A percentile compares a stretch with the other conserved stretches of the same genome.
phyloP scores from a whole-genome alignment of 2,113 vertebrate species.

The Pseudorhombus dupliciocellatus region DNA sequence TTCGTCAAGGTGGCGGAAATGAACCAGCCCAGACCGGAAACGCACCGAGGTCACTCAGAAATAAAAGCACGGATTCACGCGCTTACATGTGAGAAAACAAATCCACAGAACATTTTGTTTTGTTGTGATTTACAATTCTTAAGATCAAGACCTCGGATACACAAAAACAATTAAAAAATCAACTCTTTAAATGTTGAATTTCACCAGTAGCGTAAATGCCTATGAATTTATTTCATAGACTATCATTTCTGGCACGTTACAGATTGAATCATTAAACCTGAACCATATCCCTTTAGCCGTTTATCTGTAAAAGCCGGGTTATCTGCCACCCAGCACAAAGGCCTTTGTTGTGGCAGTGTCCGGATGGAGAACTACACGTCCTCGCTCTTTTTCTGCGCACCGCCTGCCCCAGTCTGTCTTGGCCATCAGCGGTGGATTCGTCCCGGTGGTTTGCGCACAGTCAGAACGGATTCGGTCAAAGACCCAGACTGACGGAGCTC shows the following conservation, averaged over 20 bases:
- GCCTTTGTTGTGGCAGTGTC: slow-evolving; percentile 23
- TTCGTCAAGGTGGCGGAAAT: neutral
- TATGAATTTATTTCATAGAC: too few species aligned
- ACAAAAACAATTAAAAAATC: too few species aligned
- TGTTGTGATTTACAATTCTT: too few species aligned
- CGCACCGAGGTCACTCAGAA: neutral
- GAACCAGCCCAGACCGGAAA: neutral
- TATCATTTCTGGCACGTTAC: too few species aligned
- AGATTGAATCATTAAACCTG: neutral
- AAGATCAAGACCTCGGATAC: too few species aligned
- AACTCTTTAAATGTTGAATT: too few species aligned
- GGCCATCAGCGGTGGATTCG: neutral
- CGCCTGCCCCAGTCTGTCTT: neutral
- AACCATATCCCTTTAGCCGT: neutral
- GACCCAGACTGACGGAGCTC: neutral
- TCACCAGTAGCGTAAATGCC: too few species aligned
- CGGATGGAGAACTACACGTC: neutral
- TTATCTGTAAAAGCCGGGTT: neutral
- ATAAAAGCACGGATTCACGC: neutral
- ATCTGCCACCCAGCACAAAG: neutral
- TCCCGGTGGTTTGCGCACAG: neutral
- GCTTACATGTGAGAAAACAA: too few species aligned
- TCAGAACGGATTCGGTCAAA: neutral
- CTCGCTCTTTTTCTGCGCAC: neutral
- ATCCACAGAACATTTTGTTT: too few species aligned